Base-by-base conservation (phyloP, 1,140 invertebrate genomes). In the Ceratoteleas bidentatus region DNA sequence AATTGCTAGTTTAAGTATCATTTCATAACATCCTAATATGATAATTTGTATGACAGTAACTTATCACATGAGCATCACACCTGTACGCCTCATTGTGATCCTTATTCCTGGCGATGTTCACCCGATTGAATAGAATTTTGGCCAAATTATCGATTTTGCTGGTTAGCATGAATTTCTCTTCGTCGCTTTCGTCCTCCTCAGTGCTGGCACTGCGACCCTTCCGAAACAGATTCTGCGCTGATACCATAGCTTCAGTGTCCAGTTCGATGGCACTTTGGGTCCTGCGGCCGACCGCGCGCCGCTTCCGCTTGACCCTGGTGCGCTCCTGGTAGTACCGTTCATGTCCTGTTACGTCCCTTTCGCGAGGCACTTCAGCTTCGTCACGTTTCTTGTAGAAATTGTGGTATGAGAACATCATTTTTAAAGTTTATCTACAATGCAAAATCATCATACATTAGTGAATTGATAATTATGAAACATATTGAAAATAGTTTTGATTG, bases 211-310 rank as follows among this genome's bases (percentile, higher is more conserved):
- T 92, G 49, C 90, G 85, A 54, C 87, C 88, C 16, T 90, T 88
- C 14, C 87, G 73, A 3, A 90, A 80, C 8, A 88, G 80, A 5
- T 87, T 85, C 5, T 88, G 93, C 0, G 94, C 94, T 0, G 94
- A 93, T 5, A 93, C 92, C 62, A 95, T 92, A 4, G 93, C 93
- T 47, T 93, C 92, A 15, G 94, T 92, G 85, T 95, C 93, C 40
- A 96, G 92, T 83, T 96, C 95, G 3, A 94, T 94, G 5, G 94
- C 95, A 62, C 95, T 96, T 84, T 95, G 95, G 7, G 95, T 94
- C 36, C 95, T 92, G 9, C 94, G 89, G 72, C 92, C 93, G 0
- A 92, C 89, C 0, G 90, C 92, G 9, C 91, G 92, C 68, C 92
- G 92, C 84, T 93, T 93, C 78, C 89, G 90, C 69, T 93, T 93